phyloP scores from a whole-genome alignment of 2,113 vertebrate species.

The Ailuropoda melanoleuca region DNA sequence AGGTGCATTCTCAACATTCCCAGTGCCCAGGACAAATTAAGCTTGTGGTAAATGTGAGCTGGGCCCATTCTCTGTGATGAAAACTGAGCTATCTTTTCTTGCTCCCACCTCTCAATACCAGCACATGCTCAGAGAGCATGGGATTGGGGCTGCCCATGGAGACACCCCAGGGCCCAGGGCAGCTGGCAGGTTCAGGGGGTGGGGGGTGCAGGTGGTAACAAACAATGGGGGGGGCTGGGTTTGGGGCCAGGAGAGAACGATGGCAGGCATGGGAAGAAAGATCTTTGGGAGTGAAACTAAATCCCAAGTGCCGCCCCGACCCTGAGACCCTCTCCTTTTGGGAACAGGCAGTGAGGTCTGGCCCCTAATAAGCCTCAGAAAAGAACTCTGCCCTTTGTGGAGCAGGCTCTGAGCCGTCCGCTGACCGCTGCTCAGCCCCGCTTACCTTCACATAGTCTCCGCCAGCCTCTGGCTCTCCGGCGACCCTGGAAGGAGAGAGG shows the following conservation, averaged over 20 bases:
- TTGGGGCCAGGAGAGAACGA: neutral
- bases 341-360: neutral
- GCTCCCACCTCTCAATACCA: neutral
- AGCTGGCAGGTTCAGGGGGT: neutral
- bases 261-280: neutral
- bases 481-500: conserved; percentile 75
- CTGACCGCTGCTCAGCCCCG: neutral
- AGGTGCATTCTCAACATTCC: neutral
- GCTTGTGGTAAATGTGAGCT: neutral
- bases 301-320: neutral
- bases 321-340: neutral
- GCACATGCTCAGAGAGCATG: neutral
- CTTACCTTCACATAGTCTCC: conserved; percentile 89
- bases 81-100: neutral
- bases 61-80: neutral
- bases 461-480: conserved; percentile 76
- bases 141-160: neutral
- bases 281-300: neutral
- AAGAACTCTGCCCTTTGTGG: neutral
- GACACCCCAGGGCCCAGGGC: neutral
- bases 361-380: neutral
- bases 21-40: neutral
- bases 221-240: neutral
- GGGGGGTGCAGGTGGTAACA: neutral
- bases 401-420: neutral